Percentiles rank a stretch among this genome's conserved stretches.
Evolutionary conservation across 1,140 invertebrate genomes (phyloP).

Genomic region (Drosophila equinoxialis): DNA sequence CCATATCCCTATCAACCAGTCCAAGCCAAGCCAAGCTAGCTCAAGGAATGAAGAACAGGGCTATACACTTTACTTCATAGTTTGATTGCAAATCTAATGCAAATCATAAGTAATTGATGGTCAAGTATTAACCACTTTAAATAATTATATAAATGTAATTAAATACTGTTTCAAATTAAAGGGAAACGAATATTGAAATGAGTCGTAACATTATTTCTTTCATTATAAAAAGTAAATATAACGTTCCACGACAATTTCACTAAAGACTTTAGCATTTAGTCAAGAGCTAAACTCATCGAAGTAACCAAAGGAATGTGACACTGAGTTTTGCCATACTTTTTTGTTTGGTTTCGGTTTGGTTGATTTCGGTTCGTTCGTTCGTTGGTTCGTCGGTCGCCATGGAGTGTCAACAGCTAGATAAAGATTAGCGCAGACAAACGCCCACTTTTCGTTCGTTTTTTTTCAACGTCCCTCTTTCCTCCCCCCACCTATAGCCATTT

Average conservation of each 20-base stretch:
- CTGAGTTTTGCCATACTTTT: constrained; percentile 48
- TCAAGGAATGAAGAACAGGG: neutral
- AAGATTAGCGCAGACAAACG: constrained; percentile 80
- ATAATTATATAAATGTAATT: no score
- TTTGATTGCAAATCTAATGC: neutral
- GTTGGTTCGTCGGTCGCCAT: constrained; percentile 58
- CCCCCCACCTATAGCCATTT: constrained; percentile 5
- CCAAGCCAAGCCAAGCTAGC: neutral
- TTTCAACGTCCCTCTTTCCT: neutral
- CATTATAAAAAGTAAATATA: neutral
- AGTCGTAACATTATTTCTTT: no score
- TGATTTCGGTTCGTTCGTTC: constrained; percentile 34
- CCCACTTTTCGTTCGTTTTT: constrained; percentile 60
- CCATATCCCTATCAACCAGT: neutral
- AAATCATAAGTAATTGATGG: neutral
- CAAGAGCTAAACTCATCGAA: neutral
- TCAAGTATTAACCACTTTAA: neutral
- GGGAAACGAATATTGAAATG: no score
- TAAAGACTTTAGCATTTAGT: neutral
- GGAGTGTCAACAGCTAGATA: constrained; percentile 80
- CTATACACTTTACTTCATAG: neutral
- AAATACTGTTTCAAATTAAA: no score
- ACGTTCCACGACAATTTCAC: neutral
- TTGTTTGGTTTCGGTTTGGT: constrained; percentile 27
- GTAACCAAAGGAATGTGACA: constrained; percentile 52